Base-by-base conservation (phyloP, 2,113 vertebrate species). In the Lamprologus lemairii region DNA sequence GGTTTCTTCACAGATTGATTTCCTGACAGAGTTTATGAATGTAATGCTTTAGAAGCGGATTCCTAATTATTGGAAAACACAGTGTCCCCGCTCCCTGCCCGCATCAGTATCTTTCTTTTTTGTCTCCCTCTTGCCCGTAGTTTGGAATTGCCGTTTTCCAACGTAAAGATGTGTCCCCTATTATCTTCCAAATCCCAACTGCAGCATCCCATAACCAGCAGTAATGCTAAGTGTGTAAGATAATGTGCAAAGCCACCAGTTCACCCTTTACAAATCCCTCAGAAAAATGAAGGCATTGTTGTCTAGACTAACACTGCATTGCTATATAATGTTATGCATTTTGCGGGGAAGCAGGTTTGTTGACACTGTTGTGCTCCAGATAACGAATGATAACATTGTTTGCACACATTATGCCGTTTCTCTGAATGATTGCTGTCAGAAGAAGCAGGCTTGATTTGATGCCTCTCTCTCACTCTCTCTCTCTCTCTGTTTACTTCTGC, bases 331-430 rank as follows among this genome's bases (percentile, higher is more conserved):
- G 80, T 83, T 31, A 75, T 89, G 55, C 58, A 79, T 87, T 90
- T 84, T 88, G 80, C 5, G 40, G 65, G 80, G 81, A 60, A 85
- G 84, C 51, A 71, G 83, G 89, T 94, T 89, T 88, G 88, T 89
- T 53, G 53, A 90, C 86, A 73, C 37, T 26, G 17, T 83, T 81
- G 81, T 91, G 93, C 58, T 89, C 75, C 85, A 81, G 80, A 93
- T 91, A 88, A 92, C 49, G 75, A 92, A 65, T 79, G 90, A 93
- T 92, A 92, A 90, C 82, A 87, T 49, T 93, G 92, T 92, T 83
- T 89, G 90, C 75, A 49, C 89, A 86, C 88, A 73, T 94, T 81
- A 68, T 65, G 83, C 82, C 21, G 26, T 90, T 90, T 75, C 73
- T 80, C 53, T 88, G 88, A 92, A 92, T 86, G 89, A 89, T 79